Conservation (phyloP, 1,140 invertebrate species). For the Megalopta genalis region DNA sequence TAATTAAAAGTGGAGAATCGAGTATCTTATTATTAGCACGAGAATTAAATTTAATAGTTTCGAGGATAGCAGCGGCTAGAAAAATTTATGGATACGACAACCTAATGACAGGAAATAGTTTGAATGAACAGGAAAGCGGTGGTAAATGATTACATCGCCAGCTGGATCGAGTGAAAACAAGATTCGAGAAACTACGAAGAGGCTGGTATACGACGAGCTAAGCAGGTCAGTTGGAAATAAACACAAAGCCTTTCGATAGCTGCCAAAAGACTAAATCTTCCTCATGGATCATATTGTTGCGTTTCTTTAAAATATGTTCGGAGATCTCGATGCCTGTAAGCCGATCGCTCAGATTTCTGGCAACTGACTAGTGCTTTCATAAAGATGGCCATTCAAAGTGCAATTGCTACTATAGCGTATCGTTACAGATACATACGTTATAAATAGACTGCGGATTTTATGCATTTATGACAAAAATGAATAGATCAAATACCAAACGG, state of each 20-base stretch:
- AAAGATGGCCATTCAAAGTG: too few relatives aligned
- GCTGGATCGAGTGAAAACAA: conserved; percentile 66
- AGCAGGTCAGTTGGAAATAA: conserved; percentile 75
- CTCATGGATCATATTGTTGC: conserved; percentile 63
- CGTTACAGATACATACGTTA: too few relatives aligned
- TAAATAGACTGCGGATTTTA: too few relatives aligned
- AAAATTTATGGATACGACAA: conserved; percentile 23
- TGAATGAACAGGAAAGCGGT: conserved; percentile 59
- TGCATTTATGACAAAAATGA: too few relatives aligned
- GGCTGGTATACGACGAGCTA: conserved; percentile 63
- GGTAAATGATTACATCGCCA: conserved; percentile 38
- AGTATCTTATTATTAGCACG: too few relatives aligned
- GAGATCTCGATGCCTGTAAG: conserved; percentile 5
- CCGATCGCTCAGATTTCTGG: too few relatives aligned
- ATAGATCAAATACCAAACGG: too few relatives aligned
- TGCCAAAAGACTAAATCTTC: conserved; percentile 72
- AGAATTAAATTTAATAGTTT: too few relatives aligned
- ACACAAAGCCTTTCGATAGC: conserved; percentile 65
- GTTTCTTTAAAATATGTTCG: conserved; percentile 23
- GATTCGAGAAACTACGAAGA: conserved; percentile 35
- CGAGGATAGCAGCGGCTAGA: background rate
- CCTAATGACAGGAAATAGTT: conserved; percentile 48
- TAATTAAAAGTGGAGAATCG: too few relatives aligned
- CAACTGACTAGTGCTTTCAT: too few relatives aligned
- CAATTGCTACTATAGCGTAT: too few relatives aligned